A percentile compares a stretch with the other conserved stretches of the same genome.
Conservation (phyloP, 2,113 vertebrate species). For the Bolborhynchus lineola region DNA sequence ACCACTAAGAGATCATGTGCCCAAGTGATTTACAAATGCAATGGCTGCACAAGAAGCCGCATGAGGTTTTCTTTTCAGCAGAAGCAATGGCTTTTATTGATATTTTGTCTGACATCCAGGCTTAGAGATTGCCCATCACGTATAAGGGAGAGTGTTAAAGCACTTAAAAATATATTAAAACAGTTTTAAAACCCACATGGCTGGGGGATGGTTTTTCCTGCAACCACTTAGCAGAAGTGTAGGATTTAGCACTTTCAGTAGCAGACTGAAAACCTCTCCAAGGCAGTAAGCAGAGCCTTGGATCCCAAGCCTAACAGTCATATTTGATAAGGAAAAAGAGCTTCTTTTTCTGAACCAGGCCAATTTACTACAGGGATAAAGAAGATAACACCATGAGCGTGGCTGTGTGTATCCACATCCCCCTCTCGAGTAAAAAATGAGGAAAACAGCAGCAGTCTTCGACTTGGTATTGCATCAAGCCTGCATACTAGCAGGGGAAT, state of each 20-base stretch:
- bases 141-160: background rate
- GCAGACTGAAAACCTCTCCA: slow-evolving; percentile 36
- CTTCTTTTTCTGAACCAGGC: background rate
- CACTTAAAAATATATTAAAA: slow-evolving; percentile 44
- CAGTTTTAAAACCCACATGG: slow-evolving; percentile 24
- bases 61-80: slow-evolving; percentile 29
- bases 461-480: background rate
- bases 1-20: slow-evolving; percentile 72
- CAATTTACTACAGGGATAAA: slow-evolving; percentile 57
- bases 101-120: slow-evolving; percentile 44
- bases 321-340: slow-evolving; percentile 32
- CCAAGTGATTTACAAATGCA: slow-evolving; percentile 69
- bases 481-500: background rate
- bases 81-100: slow-evolving; percentile 12
- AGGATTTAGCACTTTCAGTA: slow-evolving; percentile 49
- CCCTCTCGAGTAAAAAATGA: slow-evolving; percentile 5
- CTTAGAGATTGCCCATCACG: slow-evolving; percentile 15
- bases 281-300: slow-evolving; percentile 7
- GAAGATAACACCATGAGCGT: background rate
- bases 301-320: background rate
- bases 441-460: background rate
- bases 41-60: background rate
- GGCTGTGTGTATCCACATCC: background rate
- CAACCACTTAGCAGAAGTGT: slow-evolving; percentile 17
- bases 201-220: slow-evolving; percentile 38